Evolutionary conservation across 2,113 vertebrate genomes (phyloP).

Genomic region (Ptilorrhoa leucosticta): DNA sequence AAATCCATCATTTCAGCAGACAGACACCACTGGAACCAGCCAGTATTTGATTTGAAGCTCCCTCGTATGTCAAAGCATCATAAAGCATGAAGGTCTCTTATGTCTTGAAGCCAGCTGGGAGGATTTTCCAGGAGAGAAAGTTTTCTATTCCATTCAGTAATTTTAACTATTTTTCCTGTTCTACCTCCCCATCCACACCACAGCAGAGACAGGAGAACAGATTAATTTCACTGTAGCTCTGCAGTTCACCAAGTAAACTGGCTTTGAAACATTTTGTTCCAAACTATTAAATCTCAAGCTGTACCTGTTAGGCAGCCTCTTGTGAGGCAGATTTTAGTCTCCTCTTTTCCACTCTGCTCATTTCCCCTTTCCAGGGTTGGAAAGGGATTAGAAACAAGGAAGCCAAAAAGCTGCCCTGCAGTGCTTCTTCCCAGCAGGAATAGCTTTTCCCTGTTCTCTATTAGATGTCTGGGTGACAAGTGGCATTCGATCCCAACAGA

Average conservation of each 20-base stretch:
- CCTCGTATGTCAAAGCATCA: background rate
- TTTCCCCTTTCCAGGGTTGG: background rate
- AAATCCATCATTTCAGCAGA: background rate
- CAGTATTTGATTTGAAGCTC: background rate
- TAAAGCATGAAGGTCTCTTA: background rate
- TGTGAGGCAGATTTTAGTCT: background rate
- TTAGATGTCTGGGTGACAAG: background rate
- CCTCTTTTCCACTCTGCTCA: background rate
- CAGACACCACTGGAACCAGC: background rate
- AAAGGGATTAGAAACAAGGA: background rate
- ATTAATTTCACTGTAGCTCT: background rate
- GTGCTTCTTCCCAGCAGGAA: background rate
- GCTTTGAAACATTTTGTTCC: background rate
- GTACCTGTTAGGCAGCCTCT: background rate
- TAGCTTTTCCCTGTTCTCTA: background rate
- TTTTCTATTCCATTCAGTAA: background rate
- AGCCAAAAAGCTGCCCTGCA: fast-evolving
- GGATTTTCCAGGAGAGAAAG: background rate
- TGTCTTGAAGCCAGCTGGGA: background rate
- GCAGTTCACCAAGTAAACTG: background rate
- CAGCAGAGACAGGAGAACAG: background rate
- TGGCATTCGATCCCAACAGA: background rate
- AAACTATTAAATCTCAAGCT: background rate
- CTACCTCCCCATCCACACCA: background rate
- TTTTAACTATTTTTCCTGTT: background rate